A percentile compares a stretch with the other conserved stretches of the same genome.
Evolutionary conservation across 2,797 vertebrate genomes (phyloP).

Genomic region (Platalea minor): DNA sequence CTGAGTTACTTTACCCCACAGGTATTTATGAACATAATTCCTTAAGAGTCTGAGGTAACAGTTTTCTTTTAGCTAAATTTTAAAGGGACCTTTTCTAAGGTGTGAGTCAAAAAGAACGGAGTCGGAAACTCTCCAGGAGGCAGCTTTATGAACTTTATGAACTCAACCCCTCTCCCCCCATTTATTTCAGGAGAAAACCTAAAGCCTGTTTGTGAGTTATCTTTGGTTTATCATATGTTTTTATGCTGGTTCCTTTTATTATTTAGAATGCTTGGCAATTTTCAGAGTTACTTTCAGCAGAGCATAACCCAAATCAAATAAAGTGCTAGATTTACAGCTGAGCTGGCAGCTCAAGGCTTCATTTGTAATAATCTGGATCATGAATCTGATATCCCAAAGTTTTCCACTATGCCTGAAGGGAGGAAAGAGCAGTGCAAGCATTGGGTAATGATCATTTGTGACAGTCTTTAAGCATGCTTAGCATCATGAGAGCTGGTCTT

Average conservation of each 20-base stretch:
- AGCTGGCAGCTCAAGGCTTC: neutral
- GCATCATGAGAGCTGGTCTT: neutral
- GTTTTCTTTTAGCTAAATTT: neutral
- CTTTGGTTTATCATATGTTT: neutral
- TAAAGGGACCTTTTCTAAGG: neutral
- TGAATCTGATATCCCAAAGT: neutral
- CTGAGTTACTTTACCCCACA: neutral
- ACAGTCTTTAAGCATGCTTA: neutral
- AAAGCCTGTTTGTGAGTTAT: neutral
- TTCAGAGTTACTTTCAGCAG: neutral
- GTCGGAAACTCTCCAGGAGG: neutral
- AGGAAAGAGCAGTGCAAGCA: neutral
- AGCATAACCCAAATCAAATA: neutral
- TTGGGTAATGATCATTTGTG: neutral
- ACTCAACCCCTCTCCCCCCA: neutral
- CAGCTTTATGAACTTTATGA: neutral
- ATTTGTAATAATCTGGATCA: neutral
- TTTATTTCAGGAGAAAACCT: neutral
- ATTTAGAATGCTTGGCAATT: neutral
- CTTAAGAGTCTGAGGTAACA: neutral
- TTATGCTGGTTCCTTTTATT: neutral
- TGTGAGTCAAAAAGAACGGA: neutral
- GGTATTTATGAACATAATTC: neutral
- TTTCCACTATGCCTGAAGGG: neutral
- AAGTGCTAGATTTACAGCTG: neutral